These are phyloP conservation scores for Venustaconcha ellipsiformis DNA, from an alignment of 1,140 invertebrate genomes.

Conservation along the genomic window DNA sequence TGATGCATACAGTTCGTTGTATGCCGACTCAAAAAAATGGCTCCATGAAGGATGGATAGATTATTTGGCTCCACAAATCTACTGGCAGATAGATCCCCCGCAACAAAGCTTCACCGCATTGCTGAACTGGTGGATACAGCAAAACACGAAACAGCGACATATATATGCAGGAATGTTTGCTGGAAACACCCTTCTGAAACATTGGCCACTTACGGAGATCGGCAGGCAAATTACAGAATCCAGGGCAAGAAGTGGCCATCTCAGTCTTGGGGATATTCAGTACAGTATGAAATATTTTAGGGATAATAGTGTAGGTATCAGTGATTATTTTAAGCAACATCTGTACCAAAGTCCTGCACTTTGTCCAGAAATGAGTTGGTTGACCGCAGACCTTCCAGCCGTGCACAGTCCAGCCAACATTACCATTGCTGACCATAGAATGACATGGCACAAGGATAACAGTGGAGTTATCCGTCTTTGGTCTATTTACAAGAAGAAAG, in stretches of 20 bases:
- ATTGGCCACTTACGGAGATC: constrained; percentile 54
- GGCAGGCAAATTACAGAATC: constrained; percentile 52
- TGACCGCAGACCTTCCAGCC: constrained; percentile 22
- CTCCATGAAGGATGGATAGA: constrained; percentile 63
- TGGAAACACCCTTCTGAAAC: constrained; percentile 32
- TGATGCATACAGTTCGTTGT: constrained; percentile 51
- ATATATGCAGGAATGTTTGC: constrained; percentile 53
- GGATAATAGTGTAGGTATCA: constrained; percentile 51
- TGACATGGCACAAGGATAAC: constrained; percentile 30
- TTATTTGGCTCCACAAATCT: constrained; percentile 62
- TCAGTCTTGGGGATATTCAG: constrained; percentile 53
- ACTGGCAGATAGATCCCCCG: constrained; percentile 61
- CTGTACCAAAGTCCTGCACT: constrained; percentile 45
- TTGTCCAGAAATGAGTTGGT: constrained; percentile 49
- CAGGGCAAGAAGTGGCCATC: constrained; percentile 19
- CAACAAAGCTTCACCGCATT: constrained; percentile 59
- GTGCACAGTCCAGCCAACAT: constrained; percentile 18
- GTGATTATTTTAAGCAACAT: constrained; percentile 34
- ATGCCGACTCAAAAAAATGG: constrained; percentile 63
- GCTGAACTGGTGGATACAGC: constrained; percentile 60
- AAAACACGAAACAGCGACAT: constrained; percentile 43
- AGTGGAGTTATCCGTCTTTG: constrained; percentile 23
- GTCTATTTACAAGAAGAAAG: constrained; percentile 26
- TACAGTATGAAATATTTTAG: constrained; percentile 60
- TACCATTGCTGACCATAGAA: not conserved